Evolutionary conservation across 2,888 invertebrate genomes (phyloP).

Genomic region (Ormyrus thymus): DNA sequence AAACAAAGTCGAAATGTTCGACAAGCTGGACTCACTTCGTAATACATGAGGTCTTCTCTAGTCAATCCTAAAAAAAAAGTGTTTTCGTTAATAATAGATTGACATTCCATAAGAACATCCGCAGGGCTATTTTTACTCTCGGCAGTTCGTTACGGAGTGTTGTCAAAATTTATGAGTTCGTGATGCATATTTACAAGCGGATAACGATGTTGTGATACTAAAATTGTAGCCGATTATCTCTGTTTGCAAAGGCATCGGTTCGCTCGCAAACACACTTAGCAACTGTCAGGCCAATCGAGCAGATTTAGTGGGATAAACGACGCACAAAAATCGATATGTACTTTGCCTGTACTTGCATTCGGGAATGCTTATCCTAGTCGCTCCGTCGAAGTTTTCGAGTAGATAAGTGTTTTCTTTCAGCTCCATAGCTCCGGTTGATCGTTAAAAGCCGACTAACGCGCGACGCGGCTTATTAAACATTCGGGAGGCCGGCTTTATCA

Average conservation of each 20-base stretch:
- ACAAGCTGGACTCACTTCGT: slow-evolving; percentile 62
- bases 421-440: slow-evolving; percentile 55
- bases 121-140: neutral
- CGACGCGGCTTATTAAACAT: slow-evolving; percentile 13
- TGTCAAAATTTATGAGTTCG: slow-evolving; percentile 4
- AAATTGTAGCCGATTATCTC: neutral
- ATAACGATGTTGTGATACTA: neutral
- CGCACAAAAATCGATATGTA: neutral
- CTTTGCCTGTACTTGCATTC: slow-evolving; percentile 28
- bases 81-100: neutral
- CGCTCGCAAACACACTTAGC: too few relatives aligned
- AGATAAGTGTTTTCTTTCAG: slow-evolving; percentile 61
- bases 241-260: too few relatives aligned
- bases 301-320: too few relatives aligned
- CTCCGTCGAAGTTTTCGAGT: slow-evolving; percentile 46
- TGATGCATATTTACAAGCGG: slow-evolving; percentile 1
- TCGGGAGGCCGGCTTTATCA: neutral
- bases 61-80: slow-evolving; percentile 58
- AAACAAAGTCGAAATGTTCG: slow-evolving; percentile 65
- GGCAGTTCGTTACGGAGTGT: neutral
- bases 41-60: slow-evolving; percentile 60
- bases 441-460: neutral
- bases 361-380: slow-evolving; percentile 28
- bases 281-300: too few relatives aligned
- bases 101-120: too few relatives aligned